Percentiles rank a stretch among this genome's conserved stretches.
Conservation (phyloP, 2,113 vertebrate genomes). For the Vidua chalybeata region DNA sequence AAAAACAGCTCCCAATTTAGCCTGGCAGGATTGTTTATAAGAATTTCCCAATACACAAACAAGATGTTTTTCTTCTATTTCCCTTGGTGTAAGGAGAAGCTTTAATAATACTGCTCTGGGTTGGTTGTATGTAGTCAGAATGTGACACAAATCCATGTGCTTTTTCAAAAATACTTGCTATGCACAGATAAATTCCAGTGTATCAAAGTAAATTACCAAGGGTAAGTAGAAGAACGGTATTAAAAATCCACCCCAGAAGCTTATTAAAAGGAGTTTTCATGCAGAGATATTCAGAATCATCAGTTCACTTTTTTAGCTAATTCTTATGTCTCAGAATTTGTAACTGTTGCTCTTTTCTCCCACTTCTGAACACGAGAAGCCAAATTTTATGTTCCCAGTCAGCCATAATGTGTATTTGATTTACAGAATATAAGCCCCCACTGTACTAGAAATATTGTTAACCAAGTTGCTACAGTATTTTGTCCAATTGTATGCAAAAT, state of each 20-base stretch:
- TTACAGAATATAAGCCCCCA: not conserved
- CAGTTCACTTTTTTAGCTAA: not conserved
- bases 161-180: not conserved
- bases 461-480: not conserved
- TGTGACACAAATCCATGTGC: not conserved
- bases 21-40: not conserved
- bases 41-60: not conserved
- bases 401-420: not conserved
- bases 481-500: not conserved
- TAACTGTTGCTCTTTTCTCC: not conserved
- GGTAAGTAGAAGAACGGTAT: not conserved
- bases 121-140: not conserved
- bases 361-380: not conserved
- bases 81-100: not conserved
- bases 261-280: not conserved
- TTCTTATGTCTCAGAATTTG: not conserved
- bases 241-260: not conserved
- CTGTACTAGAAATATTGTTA: not conserved
- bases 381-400: not conserved
- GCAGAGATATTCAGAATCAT: not conserved
- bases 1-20: constrained; percentile 11
- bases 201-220: not conserved
- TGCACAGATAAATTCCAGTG: not conserved
- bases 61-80: not conserved
- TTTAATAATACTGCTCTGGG: not conserved